Percentiles rank a stretch among this genome's conserved stretches.
Evolutionary conservation across 2,888 invertebrate genomes (phyloP).

Genomic region (Baronia brevicornis): DNA sequence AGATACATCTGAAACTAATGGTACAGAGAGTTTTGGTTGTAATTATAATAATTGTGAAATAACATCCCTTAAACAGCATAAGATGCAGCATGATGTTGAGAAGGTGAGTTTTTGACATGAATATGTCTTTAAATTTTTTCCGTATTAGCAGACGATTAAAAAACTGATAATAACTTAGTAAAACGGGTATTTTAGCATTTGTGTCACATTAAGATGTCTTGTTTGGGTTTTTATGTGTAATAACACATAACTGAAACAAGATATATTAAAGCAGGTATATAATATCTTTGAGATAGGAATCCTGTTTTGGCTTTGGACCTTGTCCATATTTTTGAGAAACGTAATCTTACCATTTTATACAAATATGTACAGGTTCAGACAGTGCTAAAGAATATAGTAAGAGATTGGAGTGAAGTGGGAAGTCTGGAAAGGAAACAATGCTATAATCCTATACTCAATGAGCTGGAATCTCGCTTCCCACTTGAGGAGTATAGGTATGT

Average conservation of each 20-base stretch:
- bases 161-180: neutral
- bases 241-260: no score
- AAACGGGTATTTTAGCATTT: no score
- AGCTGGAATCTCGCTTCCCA: slow-evolving; percentile 84
- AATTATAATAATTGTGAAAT: slow-evolving; percentile 61
- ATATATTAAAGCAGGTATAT: no score
- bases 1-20: slow-evolving; percentile 39
- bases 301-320: no score
- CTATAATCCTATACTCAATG: slow-evolving; percentile 92
- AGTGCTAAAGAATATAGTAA: slow-evolving; percentile 95
- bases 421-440: slow-evolving; percentile 88
- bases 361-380: slow-evolving; percentile 83
- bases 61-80: slow-evolving; percentile 56
- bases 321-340: no score
- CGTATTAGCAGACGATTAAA: neutral
- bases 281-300: no score
- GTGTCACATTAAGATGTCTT: no score
- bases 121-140: neutral
- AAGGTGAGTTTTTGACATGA: slow-evolving; percentile 37
- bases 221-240: no score
- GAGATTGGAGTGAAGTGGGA: slow-evolving; percentile 96
- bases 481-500: slow-evolving; percentile 72
- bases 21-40: slow-evolving; percentile 51
- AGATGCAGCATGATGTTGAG: slow-evolving; percentile 68
- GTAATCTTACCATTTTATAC: neutral